Conservation (phyloP, 2,797 vertebrate species). For the Pachyuromys duprasi region DNA sequence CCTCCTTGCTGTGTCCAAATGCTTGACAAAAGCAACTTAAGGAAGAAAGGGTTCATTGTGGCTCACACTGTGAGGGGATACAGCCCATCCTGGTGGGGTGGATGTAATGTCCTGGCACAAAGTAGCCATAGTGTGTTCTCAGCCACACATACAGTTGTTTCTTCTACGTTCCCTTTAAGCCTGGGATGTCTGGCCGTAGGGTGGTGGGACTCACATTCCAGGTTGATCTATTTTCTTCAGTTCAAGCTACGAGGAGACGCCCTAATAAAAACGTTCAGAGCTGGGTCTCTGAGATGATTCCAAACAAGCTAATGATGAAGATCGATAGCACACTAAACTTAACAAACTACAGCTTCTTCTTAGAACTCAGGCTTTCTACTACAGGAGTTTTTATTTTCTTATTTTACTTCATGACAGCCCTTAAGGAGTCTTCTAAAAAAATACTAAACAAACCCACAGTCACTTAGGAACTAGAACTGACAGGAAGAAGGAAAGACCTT, state of each 20-base stretch:
- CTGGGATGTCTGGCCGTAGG: too few species aligned
- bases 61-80: not conserved
- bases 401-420: not conserved
- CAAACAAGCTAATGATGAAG: not conserved
- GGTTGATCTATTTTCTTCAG: not conserved
- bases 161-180: not conserved
- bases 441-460: not conserved
- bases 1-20: not conserved
- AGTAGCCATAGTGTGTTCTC: not conserved
- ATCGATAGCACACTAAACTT: not conserved
- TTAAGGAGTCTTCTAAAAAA: not conserved
- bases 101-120: not conserved
- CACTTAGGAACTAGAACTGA: not conserved
- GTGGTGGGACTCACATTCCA: not conserved
- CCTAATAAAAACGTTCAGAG: not conserved
- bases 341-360: not conserved
- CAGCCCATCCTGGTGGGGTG: too few species aligned
- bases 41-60: not conserved
- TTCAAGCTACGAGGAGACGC: not conserved
- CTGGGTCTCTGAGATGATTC: not conserved
- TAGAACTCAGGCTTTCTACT: not conserved
- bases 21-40: not conserved
- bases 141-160: not conserved
- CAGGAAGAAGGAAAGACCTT: not conserved
- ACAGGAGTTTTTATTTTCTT: constrained; percentile 48